phyloP scores from a whole-genome alignment of 2,888 invertebrate species.

The Dryococelus australis region DNA sequence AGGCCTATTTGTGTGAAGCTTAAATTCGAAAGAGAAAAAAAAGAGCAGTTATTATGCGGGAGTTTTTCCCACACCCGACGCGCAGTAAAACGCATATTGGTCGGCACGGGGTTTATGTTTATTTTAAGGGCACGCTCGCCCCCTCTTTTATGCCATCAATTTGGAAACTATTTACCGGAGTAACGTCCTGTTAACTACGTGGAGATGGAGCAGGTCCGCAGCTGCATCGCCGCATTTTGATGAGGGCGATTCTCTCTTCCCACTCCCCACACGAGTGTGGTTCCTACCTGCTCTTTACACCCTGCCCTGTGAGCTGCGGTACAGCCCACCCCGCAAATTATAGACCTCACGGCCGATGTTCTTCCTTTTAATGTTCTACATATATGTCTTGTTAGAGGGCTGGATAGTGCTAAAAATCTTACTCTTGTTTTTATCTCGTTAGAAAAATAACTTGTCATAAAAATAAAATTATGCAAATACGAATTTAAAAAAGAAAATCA shows the following conservation, averaged over 20 bases:
- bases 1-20: too few relatives aligned
- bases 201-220: not conserved
- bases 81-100: not conserved
- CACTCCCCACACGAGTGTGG: not conserved
- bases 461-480: too few relatives aligned
- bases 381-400: too few relatives aligned
- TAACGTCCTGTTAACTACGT: slow-evolving; percentile 19
- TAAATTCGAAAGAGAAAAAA: too few relatives aligned
- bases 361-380: too few relatives aligned
- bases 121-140: not conserved
- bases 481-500: too few relatives aligned
- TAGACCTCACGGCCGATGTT: not conserved
- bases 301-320: not conserved
- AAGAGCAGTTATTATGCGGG: not conserved
- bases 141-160: slow-evolving; percentile 30
- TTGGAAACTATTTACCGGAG: slow-evolving; percentile 33
- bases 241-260: not conserved
- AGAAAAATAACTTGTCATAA: too few relatives aligned
- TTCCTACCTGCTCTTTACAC: not conserved
- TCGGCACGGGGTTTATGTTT: not conserved
- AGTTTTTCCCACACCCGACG: not conserved
- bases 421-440: too few relatives aligned
- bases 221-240: slow-evolving; percentile 8
- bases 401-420: too few relatives aligned
- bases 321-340: not conserved